Evolutionary conservation across 2,797 vertebrate genomes (phyloP), one percentile per base, ranked within the genome.

Genomic region (Smutsia temminckii): DNA sequence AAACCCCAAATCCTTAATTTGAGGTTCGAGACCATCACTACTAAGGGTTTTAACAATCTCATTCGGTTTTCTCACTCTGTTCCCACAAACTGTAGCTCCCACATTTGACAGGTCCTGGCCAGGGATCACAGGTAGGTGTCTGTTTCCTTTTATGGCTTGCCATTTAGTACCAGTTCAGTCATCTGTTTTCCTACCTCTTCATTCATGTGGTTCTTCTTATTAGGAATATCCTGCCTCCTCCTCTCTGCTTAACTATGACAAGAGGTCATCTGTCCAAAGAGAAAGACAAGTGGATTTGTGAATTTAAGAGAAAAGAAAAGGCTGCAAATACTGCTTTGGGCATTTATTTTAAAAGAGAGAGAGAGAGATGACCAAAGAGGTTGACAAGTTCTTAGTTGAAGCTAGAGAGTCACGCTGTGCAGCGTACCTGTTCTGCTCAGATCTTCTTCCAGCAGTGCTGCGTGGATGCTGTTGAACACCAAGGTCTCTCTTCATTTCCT

Each of bases 341-440:
- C 49, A 42, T 93, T 91, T 80, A 49, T 93, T 85, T 74, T 21
- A 66, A 84, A 89, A 90, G n/a, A 85, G 8, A 53, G n/a, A 53
- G n/a, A 53, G 63, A 85, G 29, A 86, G 66, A 27, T 57, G 57
- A 63, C 64, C 29, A 21, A 29, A 89, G 90, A 85, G n/a, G 21
- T 49, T 85, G 85, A 46, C 14, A 51, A 1, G 40, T 37, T 21
- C 34, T 84, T 46, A 7, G 51, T 4, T 61, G 85, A 40, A 74
- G 78, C n/a, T 34, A 3, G n/a, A 40, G 14, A 12, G 0, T 23
- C 80, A 4, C 3, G n/a, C 11, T 29, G 34, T 53, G 34, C 20
- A 61, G 55, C 29, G 18, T 9, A 8, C 9, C 34, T 71, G 34
- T n/a, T 46, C 46, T 46, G 27, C 75, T 61, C 23, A n/a, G 0